Percentiles rank a stretch among this genome's conserved stretches.
Conservation (phyloP, 2,797 vertebrate species). For the Neosilurus hyrtlii region DNA sequence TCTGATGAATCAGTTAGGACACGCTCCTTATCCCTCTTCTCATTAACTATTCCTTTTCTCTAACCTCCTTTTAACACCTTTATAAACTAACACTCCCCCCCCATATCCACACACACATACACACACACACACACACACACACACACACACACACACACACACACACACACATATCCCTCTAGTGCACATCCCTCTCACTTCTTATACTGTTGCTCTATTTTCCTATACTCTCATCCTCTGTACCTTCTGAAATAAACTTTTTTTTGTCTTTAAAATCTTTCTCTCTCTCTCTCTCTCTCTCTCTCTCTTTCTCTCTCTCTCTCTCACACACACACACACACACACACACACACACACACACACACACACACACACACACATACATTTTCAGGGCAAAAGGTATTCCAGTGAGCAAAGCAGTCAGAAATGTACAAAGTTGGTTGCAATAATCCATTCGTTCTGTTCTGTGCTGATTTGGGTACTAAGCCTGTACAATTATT, state of each 20-base stretch:
- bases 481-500: constrained; percentile 99
- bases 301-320: neutral
- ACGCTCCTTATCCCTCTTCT: constrained; percentile 66
- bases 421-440: constrained; percentile 85
- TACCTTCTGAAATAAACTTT: constrained; percentile 22
- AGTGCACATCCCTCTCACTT: neutral
- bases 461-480: constrained; percentile 95
- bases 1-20: constrained; percentile 64
- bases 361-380: constrained; percentile 36
- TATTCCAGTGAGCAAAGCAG: constrained; percentile 81
- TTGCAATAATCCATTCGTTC: constrained; percentile 98
- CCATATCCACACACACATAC: neutral
- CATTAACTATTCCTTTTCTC: constrained; percentile 67
- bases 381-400: constrained; percentile 55
- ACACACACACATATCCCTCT: neutral
- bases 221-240: constrained; percentile 23
- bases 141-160: neutral
- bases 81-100: constrained; percentile 38
- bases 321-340: constrained; percentile 38
- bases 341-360: constrained; percentile 37
- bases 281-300: neutral
- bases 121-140: neutral
- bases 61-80: constrained; percentile 59
- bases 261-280: constrained; percentile 40
- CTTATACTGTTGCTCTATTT: constrained; percentile 14